Evolutionary conservation across 1,140 invertebrate species (phyloP).

Genomic region (Drosophila quadrilineata): DNA sequence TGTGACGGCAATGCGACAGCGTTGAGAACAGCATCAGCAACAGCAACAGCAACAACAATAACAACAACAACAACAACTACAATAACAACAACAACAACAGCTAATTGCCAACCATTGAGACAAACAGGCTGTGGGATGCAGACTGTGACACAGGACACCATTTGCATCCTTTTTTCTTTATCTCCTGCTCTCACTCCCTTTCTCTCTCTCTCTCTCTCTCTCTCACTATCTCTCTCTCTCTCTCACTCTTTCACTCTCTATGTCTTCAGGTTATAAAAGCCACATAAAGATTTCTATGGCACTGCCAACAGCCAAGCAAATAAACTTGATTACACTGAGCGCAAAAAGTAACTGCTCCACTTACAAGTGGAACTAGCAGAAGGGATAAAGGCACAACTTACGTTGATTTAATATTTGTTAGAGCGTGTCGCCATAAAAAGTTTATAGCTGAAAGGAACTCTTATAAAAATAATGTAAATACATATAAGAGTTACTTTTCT

Average conservation of each 20-base stretch:
- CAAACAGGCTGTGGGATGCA: constrained; percentile 41
- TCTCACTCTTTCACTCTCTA: neutral
- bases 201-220: neutral
- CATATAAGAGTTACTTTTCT: too few relatives aligned
- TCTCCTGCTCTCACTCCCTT: neutral
- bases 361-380: too few relatives aligned
- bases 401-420: too few relatives aligned
- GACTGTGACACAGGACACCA: constrained; percentile 36
- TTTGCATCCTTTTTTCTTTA: constrained; percentile 16
- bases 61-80: constrained; percentile 1
- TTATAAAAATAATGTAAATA: too few relatives aligned
- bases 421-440: too few relatives aligned
- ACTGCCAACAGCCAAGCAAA: constrained; percentile 22
- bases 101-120: constrained; percentile 73
- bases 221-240: too few relatives aligned
- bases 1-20: constrained; percentile 65
- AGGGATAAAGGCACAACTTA: too few relatives aligned
- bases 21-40: constrained; percentile 33
- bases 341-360: neutral
- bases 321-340: constrained; percentile 1
- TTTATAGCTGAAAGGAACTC: too few relatives aligned
- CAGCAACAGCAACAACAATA: constrained; percentile 2
- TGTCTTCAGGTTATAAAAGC: constrained; percentile 21
- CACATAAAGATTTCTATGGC: constrained; percentile 21
- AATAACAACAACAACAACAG: constrained; percentile 10